Evolutionary conservation across 1,140 invertebrate species (phyloP), one percentile per base, ranked within the genome.

Genomic region (Metopolophium dirhodum): DNA sequence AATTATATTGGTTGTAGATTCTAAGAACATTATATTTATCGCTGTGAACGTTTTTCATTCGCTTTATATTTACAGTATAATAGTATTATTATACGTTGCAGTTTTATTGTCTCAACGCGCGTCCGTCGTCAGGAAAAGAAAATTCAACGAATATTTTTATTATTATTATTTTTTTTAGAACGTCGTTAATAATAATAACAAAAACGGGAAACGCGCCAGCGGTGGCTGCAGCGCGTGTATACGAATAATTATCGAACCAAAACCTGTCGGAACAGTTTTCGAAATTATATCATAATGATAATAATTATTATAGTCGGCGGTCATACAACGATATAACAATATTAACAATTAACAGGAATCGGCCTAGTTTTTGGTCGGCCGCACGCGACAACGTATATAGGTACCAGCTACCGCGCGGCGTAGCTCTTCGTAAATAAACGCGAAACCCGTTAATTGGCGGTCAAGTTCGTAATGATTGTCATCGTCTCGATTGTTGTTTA

Each of bases 201-300:
- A 90, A 90, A 57, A 90, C 88, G 88, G 26, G 23, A 90, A 61
- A 41, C 23, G 23, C 23, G 51, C 37, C 22, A n/a, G 87, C 87
- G 11, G 49, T 88, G 86, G 35, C n/a, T 54, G 20, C 11, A 68
- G 3, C 30, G 61, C 61, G 30, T n/a, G n/a, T 30, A n/a, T n/a
- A n/a, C 61, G 61, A 77, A n/a, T 54, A 89, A 49, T 41, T 57
- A 26, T 57, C 88, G 88, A 57, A 89, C 89, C n/a, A 30, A 90
- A 68, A 90, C 89, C 57, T 20, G 54, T 68, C 89, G 41, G 37
- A 26, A 90, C n/a, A 9, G 89, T 90, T 90, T 90, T 90, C 57
- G 45, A 90, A 90, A 90, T 68, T 61, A 90, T 68, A 11, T 45
- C 89, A 35, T 88, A 88, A 26, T 77, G 61, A 77, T 77, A 49